phyloP scores from a whole-genome alignment of 2,797 vertebrate genomes.

The Sardinella longiceps region DNA sequence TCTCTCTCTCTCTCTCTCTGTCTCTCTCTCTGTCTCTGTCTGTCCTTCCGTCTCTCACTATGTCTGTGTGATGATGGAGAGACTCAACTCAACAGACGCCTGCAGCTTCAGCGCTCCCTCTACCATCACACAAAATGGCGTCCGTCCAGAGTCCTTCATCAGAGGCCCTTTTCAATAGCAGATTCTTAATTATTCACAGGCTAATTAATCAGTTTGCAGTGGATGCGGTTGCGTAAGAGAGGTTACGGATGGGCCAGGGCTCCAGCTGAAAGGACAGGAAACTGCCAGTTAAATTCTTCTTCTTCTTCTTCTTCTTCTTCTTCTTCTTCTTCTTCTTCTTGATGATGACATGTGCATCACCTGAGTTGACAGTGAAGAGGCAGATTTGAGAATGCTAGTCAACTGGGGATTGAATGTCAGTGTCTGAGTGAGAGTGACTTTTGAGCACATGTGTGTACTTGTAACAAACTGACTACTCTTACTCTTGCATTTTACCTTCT shows the following conservation, averaged over 20 bases:
- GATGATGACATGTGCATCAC: too few relatives aligned
- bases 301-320: background rate
- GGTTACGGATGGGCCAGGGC: background rate
- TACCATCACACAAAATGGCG: background rate
- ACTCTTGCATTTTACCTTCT: background rate
- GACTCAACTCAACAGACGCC: background rate
- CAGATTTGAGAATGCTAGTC: background rate
- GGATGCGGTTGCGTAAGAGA: background rate
- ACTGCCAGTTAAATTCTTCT: background rate
- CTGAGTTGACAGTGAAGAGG: background rate
- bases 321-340: background rate
- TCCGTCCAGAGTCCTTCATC: background rate
- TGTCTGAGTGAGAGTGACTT: background rate
- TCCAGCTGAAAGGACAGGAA: background rate
- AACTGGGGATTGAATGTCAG: background rate
- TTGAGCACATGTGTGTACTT: too few relatives aligned
- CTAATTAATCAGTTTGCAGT: conserved; percentile 10
- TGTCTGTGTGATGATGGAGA: background rate
- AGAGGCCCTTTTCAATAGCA: background rate
- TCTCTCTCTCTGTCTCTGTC: too few relatives aligned
- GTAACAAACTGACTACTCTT: too few relatives aligned
- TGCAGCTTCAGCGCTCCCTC: background rate
- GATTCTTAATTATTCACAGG: conserved; percentile 19
- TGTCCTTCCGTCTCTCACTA: background rate
- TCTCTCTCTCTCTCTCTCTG: too few relatives aligned